phyloP scores from a whole-genome alignment of 2,797 vertebrate species.

The Rhadinocentrus ornatus region DNA sequence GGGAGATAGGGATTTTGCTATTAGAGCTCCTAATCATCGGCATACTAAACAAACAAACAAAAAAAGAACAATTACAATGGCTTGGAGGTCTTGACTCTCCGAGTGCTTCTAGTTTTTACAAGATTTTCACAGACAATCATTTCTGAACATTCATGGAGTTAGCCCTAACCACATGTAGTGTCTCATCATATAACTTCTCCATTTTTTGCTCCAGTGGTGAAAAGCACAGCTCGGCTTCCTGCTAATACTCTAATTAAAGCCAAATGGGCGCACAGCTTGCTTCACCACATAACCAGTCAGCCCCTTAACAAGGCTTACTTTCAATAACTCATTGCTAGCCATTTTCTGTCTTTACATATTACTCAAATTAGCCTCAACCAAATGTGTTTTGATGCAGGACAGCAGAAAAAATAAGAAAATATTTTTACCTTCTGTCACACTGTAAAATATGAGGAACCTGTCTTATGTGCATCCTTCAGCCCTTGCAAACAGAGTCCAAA shows the following conservation, averaged over 20 bases:
- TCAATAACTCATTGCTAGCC: constrained; percentile 51
- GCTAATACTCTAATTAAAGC: constrained; percentile 76
- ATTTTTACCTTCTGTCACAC: constrained; percentile 23
- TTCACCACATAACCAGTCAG: constrained; percentile 57
- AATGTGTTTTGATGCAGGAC: constrained; percentile 32
- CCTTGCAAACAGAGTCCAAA: constrained; percentile 25
- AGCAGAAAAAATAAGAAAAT: background rate
- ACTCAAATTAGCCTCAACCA: constrained; percentile 45
- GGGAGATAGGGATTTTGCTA: too few species aligned
- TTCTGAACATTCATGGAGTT: constrained; percentile 37
- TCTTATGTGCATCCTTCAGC: constrained; percentile 14
- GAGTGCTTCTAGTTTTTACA: background rate
- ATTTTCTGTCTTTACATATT: constrained; percentile 47
- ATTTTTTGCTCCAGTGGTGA: constrained; percentile 60
- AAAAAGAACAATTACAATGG: too few species aligned
- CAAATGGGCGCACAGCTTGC: constrained; percentile 66
- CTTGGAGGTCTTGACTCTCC: too few species aligned
- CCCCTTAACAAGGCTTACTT: constrained; percentile 41
- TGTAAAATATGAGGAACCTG: constrained; percentile 8
- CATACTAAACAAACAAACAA: too few species aligned
- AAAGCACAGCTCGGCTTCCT: constrained; percentile 59
- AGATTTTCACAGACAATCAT: constrained; percentile 52
- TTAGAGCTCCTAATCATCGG: too few species aligned
- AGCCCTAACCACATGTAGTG: constrained; percentile 16
- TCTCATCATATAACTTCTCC: constrained; percentile 53